Evolutionary conservation across 2,888 invertebrate genomes (phyloP).

Genomic region (Coremacera marginata): DNA sequence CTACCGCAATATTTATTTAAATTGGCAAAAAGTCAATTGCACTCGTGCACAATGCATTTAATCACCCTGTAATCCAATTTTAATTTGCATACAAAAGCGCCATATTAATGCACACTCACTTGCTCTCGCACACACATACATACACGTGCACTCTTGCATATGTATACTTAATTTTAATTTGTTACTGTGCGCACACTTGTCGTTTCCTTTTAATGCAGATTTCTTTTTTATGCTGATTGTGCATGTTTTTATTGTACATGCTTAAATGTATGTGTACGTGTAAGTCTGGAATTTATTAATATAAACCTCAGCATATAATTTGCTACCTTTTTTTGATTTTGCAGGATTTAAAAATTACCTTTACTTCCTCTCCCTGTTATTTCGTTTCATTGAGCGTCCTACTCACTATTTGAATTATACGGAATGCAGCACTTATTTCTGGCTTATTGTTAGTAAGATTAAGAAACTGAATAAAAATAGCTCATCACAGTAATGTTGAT

Average conservation of each 20-base stretch:
- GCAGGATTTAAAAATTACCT: background rate
- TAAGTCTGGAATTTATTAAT: constrained; percentile 2
- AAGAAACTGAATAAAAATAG: background rate
- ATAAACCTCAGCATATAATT: constrained; percentile 18
- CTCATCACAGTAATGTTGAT: no score
- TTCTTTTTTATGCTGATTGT: background rate
- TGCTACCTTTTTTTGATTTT: background rate
- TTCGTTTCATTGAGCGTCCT: no score
- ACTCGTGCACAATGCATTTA: constrained; percentile 20
- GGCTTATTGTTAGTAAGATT: background rate
- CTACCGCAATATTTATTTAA: constrained; percentile 17
- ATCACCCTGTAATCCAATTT: constrained; percentile 31
- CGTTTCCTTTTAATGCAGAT: background rate
- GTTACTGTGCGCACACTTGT: background rate
- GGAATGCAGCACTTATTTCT: background rate
- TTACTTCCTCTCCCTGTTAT: no score
- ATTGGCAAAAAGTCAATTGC: constrained; percentile 32
- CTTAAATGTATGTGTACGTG: background rate
- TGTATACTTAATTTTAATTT: background rate
- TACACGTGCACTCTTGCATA: background rate
- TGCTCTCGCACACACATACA: background rate
- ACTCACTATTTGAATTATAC: no score
- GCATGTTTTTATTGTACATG: background rate
- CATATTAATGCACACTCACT: background rate
- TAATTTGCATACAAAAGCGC: constrained; percentile 25